These are phyloP conservation scores for Scaptomyza tumidula DNA, from an alignment of 2,888 invertebrate species.

Conservation along the genomic window DNA sequence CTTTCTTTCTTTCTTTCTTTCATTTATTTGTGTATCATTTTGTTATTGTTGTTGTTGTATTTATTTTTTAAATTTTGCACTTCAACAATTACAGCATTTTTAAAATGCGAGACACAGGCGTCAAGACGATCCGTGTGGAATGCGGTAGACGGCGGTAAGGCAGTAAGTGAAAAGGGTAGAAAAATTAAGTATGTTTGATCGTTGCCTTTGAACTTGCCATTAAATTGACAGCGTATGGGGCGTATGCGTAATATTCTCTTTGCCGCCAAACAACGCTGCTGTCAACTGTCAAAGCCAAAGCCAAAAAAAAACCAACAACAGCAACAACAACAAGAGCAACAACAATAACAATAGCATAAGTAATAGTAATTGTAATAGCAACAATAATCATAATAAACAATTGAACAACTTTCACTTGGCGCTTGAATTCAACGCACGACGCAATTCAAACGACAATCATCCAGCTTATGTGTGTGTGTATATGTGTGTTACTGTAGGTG, in stretches of 20 bases:
- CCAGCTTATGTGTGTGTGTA: constrained; percentile 10
- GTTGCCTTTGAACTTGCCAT: constrained; percentile 56
- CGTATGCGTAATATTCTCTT: constrained; percentile 59
- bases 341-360: constrained; percentile 41
- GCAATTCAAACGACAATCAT: constrained; percentile 70
- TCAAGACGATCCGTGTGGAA: not conserved
- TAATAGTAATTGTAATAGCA: constrained; percentile 57
- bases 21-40: constrained; percentile 27
- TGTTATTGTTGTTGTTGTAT: constrained; percentile 24
- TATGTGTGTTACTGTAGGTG: constrained; percentile 11
- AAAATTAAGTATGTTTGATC: not conserved
- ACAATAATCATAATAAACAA: constrained; percentile 74
- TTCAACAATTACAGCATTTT: constrained; percentile 57
- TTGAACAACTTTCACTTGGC: constrained; percentile 82
- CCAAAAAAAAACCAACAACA: constrained; percentile 2
- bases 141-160: not conserved
- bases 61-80: constrained; percentile 26
- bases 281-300: constrained; percentile 23
- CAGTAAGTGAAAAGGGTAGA: not conserved
- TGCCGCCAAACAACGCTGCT: not conserved
- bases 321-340: constrained; percentile 24
- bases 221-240: constrained; percentile 9
- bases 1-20: constrained; percentile 11
- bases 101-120: constrained; percentile 43
- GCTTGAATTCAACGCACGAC: constrained; percentile 82